A percentile compares a stretch with the other conserved stretches of the same genome.
Conservation (phyloP, 1,140 invertebrate species). For the Prorops nasuta region DNA sequence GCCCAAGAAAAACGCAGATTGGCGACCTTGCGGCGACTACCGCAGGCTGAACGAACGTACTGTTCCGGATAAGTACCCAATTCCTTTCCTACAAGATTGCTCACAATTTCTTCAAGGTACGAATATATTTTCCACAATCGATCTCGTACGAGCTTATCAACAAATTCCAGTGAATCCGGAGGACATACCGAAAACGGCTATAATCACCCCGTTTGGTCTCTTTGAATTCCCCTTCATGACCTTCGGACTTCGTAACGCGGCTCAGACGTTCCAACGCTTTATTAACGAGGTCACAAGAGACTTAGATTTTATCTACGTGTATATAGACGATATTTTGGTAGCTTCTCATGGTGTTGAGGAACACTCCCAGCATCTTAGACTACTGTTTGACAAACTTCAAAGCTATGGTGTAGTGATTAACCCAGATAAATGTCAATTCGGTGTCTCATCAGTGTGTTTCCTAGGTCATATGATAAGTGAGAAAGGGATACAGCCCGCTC, state of each 20-base stretch:
- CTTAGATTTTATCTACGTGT: slow-evolving; percentile 17
- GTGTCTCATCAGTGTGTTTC: slow-evolving; percentile 27
- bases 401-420: slow-evolving; percentile 35
- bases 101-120: slow-evolving; percentile 33
- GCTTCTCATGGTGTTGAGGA: slow-evolving; percentile 17
- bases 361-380: slow-evolving; percentile 14
- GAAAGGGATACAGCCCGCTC: slow-evolving; percentile 6
- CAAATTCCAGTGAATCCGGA: slow-evolving; percentile 25
- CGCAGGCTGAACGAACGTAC: slow-evolving; percentile 43
- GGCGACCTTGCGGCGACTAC: slow-evolving; percentile 56
- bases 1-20: slow-evolving; percentile 43
- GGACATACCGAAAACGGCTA: slow-evolving; percentile 24
- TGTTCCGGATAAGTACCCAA: slow-evolving; percentile 36
- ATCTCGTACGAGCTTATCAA: slow-evolving; percentile 51
- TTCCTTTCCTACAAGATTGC: slow-evolving; percentile 27
- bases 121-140: slow-evolving; percentile 46
- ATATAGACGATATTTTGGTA: slow-evolving; percentile 35
- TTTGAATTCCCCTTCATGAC: no score
- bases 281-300: slow-evolving; percentile 2
- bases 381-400: slow-evolving; percentile 22
- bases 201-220: no score
- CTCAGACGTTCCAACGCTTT: no score
- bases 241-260: no score
- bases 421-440: slow-evolving; percentile 34
- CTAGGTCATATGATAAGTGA: slow-evolving; percentile 28